Conservation (phyloP, 2,888 invertebrate genomes). For the Agrochola macilenta region DNA sequence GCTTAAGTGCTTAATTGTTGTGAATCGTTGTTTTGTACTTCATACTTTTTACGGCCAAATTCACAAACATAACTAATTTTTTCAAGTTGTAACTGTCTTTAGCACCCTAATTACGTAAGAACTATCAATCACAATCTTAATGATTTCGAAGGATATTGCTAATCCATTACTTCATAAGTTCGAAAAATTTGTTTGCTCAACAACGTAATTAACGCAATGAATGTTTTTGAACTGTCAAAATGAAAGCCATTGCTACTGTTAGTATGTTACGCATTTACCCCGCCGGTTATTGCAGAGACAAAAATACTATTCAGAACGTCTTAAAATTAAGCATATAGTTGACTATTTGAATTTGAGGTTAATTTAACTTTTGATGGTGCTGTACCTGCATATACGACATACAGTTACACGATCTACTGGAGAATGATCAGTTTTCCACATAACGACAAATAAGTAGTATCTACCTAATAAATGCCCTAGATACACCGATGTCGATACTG, state of each 20-base stretch:
- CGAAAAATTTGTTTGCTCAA: no score
- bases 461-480: conserved; percentile 30
- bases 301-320: background rate
- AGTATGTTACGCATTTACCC: no score
- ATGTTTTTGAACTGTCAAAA: no score
- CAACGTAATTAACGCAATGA: no score
- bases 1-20: conserved; percentile 36
- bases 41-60: conserved; percentile 17
- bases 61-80: conserved; percentile 3
- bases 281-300: background rate
- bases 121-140: no score
- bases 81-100: background rate
- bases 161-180: no score
- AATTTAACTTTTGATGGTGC: no score
- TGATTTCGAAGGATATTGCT: no score
- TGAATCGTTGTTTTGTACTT: conserved; percentile 30
- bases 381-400: conserved; percentile 11
- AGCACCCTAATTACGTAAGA: no score
- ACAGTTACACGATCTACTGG: conserved; percentile 26
- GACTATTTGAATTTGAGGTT: background rate
- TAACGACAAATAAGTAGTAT: conserved; percentile 32
- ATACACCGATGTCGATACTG: conserved; percentile 33
- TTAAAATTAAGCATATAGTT: background rate
- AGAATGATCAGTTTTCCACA: conserved; percentile 38
- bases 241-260: no score